Evolutionary conservation across 1,140 invertebrate genomes (phyloP), one percentile per base, ranked within the genome.

Genomic region (Drosophila lowei): DNA sequence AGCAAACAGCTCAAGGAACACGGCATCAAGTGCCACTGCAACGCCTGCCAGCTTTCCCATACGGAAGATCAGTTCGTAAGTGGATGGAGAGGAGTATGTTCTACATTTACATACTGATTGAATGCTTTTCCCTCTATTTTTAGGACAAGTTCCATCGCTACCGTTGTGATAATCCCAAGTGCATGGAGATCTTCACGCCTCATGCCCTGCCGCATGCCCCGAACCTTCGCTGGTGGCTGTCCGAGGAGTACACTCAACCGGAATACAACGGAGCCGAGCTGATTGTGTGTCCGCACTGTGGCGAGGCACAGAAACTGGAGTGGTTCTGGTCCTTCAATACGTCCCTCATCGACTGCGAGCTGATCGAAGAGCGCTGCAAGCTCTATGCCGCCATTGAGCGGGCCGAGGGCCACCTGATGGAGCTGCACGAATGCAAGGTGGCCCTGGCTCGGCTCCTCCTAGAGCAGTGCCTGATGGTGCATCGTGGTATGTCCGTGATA

Each of bases 91-190:
- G 28, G 7, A n/a, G 21, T 8, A 7, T 6, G 7, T 11, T 42
- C 0, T n/a, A 28, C 6, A 38, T 21, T 9, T 16, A 2, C 13
- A 18, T 9, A 6, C 15, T 11, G 9, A 38, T 18, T 0, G 2
- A 6, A 13, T 4, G 1, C 1, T 6, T 18, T 13, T 28, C 6
- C 2, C 18, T 7, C 0, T 8, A 15, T 9, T 21, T 71, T 2
- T 48, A 85, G 80, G 67, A 81, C 46, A 85, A 85, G 63, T 85
- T 85, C 62, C 80, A 85, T 85, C 80, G 80, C 67, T 85, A 85
- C 59, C 80, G 80, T 81, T 85, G 80, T 85, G 80, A 85, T 85
- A 85, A 85, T 65, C 79, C 78, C 8, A 81, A 81, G 50, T 85
- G 80, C 61, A 79, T 70, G 76, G 75, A 85, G 72, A 78, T 83